Percentiles rank a stretch among this genome's conserved stretches.
Conservation (phyloP, 30 jellyfish, hydroid and myxozoan genomes). For the Mastigias papua region DNA sequence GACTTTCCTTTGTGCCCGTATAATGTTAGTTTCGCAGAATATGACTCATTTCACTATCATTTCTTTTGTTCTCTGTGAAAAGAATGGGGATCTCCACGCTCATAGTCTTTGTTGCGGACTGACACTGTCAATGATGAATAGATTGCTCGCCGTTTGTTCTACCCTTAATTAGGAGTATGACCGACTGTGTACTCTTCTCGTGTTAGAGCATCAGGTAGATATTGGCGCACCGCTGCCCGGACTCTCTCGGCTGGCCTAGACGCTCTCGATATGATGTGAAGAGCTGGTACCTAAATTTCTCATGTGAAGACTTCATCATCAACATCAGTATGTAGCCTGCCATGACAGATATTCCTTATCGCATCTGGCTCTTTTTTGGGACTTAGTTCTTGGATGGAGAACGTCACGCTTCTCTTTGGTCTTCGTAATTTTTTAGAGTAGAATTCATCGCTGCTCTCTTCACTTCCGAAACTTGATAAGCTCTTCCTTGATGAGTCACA, state of each 20-base stretch:
- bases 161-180: no score
- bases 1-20: no score
- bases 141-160: no score
- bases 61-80: no score
- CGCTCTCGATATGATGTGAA: background rate
- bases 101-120: no score
- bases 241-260: background rate
- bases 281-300: background rate
- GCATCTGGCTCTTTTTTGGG: background rate
- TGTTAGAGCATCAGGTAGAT: background rate
- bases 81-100: no score
- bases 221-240: background rate
- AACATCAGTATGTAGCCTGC: conserved; percentile 2
- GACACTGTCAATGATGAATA: no score
- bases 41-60: no score
- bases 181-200: no score
- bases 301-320: conserved; percentile 70
- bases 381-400: conserved; percentile 34
- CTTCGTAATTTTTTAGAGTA: conserved; percentile 23
- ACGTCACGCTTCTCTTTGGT: conserved; percentile 60
- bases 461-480: conserved; percentile 52
- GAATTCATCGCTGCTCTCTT: conserved; percentile 68
- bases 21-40: no score
- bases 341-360: background rate
- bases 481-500: conserved; percentile 75